Percentiles rank a stretch among this genome's conserved stretches.
These are phyloP conservation scores for Limonius californicus DNA, from an alignment of 1,140 invertebrate genomes.

Conservation along the genomic window DNA sequence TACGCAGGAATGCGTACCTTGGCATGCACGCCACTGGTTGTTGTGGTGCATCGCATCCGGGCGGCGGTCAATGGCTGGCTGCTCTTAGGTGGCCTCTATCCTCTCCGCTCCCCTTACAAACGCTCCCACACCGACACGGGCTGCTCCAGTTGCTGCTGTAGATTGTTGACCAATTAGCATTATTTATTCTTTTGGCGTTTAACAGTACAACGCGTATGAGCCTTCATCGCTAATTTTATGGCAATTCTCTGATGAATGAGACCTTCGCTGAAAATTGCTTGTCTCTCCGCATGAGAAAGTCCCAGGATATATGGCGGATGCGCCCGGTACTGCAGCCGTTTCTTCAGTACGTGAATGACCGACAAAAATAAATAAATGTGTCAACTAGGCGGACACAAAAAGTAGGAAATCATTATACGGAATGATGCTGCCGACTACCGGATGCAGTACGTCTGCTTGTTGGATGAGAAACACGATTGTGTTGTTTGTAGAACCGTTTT, in stretches of 20 bases:
- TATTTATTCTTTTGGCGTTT: neutral
- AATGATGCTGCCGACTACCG: neutral
- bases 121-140: neutral
- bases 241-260: too few relatives aligned
- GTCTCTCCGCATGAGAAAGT: too few relatives aligned
- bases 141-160: conserved; percentile 8
- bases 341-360: too few relatives aligned
- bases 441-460: neutral
- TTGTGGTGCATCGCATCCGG: conserved; percentile 27
- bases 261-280: too few relatives aligned
- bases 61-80: conserved; percentile 31
- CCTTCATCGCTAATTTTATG: too few relatives aligned
- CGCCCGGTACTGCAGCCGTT: too few relatives aligned
- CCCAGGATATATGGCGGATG: too few relatives aligned
- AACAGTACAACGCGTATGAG: too few relatives aligned
- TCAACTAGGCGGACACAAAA: neutral
- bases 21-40: conserved; percentile 20
- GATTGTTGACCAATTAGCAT: neutral
- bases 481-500: neutral
- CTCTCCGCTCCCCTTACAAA: conserved; percentile 1
- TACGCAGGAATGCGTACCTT: too few relatives aligned
- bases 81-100: conserved; percentile 12
- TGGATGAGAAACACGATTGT: neutral
- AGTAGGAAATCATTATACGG: neutral
- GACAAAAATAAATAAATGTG: neutral